These are phyloP conservation scores for Uropsilus gracilis DNA, from an alignment of 2,113 vertebrate species.

Conservation along the genomic window DNA sequence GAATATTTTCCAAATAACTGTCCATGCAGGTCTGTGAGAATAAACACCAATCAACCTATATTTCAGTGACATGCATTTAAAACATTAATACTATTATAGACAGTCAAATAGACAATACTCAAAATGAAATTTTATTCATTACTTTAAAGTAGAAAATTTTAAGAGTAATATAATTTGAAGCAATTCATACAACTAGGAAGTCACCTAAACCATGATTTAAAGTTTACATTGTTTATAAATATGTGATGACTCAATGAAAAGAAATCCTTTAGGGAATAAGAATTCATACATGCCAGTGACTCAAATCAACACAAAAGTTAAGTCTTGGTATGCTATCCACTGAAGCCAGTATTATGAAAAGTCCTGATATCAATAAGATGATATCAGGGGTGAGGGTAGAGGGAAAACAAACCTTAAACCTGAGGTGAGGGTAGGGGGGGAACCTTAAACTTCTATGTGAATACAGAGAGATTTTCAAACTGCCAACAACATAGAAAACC, in stretches of 20 bases:
- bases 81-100: background rate
- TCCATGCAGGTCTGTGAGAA: background rate
- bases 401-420: too few species aligned
- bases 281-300: background rate
- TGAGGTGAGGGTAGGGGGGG: too few species aligned
- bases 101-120: background rate
- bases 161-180: background rate
- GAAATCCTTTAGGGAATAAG: background rate
- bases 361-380: conserved; percentile 13
- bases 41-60: background rate
- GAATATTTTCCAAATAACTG: background rate
- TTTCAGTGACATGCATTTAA: background rate
- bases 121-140: background rate
- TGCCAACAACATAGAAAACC: background rate
- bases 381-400: too few species aligned
- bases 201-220: background rate
- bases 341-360: background rate
- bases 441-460: background rate
- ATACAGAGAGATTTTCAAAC: conserved; percentile 10
- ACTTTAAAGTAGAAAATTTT: conserved; percentile 35
- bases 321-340: background rate
- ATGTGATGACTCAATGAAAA: conserved; percentile 9
- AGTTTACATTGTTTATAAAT: conserved; percentile 28
- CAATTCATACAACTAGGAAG: conserved; percentile 39
- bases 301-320: background rate